Base-by-base conservation (phyloP, 2,113 vertebrate genomes). In the Aptenodytes forsteri region DNA sequence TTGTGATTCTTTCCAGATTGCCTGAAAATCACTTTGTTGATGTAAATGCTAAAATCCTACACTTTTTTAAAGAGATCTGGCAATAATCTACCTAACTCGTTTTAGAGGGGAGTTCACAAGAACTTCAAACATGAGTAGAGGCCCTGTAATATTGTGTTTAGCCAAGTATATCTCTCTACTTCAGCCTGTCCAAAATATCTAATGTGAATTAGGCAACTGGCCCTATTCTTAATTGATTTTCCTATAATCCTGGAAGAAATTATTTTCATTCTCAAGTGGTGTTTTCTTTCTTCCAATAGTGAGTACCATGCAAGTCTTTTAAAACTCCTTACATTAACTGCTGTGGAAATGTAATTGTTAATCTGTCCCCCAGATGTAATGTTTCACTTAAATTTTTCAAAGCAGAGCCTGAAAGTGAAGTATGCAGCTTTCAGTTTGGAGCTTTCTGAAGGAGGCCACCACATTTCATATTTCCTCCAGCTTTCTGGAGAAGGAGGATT, bases 161-260 rank as follows among this genome's bases (percentile, higher is more conserved):
- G 77, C 86, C 80, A 93, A 92, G 56, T 66, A 50, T 79, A 70
- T 92, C 72, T 81, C 82, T 88, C 2, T 50, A 50, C 75, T 92
- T 93, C 83, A 91, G 72, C 77, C 62, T 76, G 59, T 91, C 59
- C 89, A 87, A 92, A 92, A 75, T 64, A 88, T 30, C 59, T 85
- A 76, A 75, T 49, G 40, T 84, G 89, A 92, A 76, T 95, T 93
- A 96, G 72, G 56, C 95, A 94, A 54, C 77, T 79, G 59, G 83
- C 92, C 83, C 70, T 72, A 27, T 89, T 95, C 89, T 95, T 95
- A 92, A 95, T 82, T 95, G 86, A 89, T 95, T 96, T 97, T 96
- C 61, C 73, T 92, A 21, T 95, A 93, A 96, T 95, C 89, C 80
- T 91, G 61, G 52, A 95, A 90, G 86, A 82, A 95, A 89, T 93